Percentiles rank a stretch among this genome's conserved stretches.
phyloP scores from a whole-genome alignment of 1,140 invertebrate genomes.

The Sarcophaga bullata region DNA sequence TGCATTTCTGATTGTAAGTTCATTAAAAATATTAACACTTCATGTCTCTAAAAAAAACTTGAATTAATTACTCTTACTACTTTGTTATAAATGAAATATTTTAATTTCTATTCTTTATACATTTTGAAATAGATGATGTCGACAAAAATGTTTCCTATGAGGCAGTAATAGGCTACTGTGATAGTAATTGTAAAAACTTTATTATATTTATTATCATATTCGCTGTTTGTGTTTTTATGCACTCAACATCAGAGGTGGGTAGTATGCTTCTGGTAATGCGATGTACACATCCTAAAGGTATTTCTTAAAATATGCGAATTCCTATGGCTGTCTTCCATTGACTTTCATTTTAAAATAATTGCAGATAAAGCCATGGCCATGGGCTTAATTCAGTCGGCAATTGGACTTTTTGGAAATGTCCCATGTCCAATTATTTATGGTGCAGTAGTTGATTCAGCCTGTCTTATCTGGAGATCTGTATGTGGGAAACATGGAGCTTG shows the following conservation, averaged over 20 bases:
- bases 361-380: slow-evolving; percentile 92
- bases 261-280: slow-evolving; percentile 89
- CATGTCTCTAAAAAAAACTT: not conserved
- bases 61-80: not conserved
- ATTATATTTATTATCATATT: slow-evolving; percentile 86
- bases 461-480: slow-evolving; percentile 85
- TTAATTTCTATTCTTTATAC: not conserved
- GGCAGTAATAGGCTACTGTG: slow-evolving; percentile 80
- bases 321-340: not conserved
- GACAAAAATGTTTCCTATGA: slow-evolving; percentile 39
- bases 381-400: slow-evolving; percentile 92
- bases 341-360: not conserved
- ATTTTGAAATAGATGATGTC: not conserved
- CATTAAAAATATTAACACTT: not conserved
- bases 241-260: slow-evolving; percentile 91
- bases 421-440: slow-evolving; percentile 94
- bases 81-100: not conserved
- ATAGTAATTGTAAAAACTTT: slow-evolving; percentile 81
- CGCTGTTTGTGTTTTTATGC: slow-evolving; percentile 88
- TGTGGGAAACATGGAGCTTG: slow-evolving; percentile 85
- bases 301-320: not conserved
- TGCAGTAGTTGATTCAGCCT: slow-evolving; percentile 90
- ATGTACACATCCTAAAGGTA: slow-evolving; percentile 84
- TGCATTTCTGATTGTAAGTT: slow-evolving; percentile 71
- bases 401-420: slow-evolving; percentile 91